Base-by-base conservation (phyloP, 1,140 invertebrate species). In the Ganaspis sp. region DNA sequence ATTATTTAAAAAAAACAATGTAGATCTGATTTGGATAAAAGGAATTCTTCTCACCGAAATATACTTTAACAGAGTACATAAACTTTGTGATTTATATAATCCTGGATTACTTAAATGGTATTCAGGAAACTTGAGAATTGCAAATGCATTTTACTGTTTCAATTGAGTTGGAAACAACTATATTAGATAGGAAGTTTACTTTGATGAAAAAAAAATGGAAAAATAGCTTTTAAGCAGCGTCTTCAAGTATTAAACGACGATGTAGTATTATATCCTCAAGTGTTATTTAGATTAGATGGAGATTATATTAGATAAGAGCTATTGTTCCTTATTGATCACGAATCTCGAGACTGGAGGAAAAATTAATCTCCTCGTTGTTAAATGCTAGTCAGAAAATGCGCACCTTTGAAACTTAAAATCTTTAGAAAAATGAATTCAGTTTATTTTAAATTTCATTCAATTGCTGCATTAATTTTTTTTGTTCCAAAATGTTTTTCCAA, bases 131-230 rank as follows among this genome's bases (percentile, higher is more conserved):
- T 17, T 49, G 45, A 49, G 1, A n/a, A 49, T 49, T 49, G n/a
- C 17, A 49, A 49, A 49, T 49, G n/a, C n/a, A 49, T 17, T 49
- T 49, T 49, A 49, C 45, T 49, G 45, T 49, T 49, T 49, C 15
- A 49, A 49, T 49, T 17, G 45, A 49, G 8, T 49, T 49, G 45
- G 12, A 45, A 45, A 45, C 42, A 45, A 15, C 4, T n/a, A 15
- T 15, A 45, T 4, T 45, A 45, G 12, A n/a, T 45, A 49, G 45
- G 45, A 49, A 49, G 45, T 49, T 49, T 17, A 5, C 17, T 49
- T 49, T n/a, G 45, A 49, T 3, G 12, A 17, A 15, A 17, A 49
- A 49, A 49, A 49, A 49, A 45, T n/a, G 4, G 8, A n/a, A 49
- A 17, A 49, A 49, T 49, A 17, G 45, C 17, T 49, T 15, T 49